These are phyloP conservation scores for Neotoma lepida DNA, from an alignment of 2,113 vertebrate genomes.

Conservation along the genomic window DNA sequence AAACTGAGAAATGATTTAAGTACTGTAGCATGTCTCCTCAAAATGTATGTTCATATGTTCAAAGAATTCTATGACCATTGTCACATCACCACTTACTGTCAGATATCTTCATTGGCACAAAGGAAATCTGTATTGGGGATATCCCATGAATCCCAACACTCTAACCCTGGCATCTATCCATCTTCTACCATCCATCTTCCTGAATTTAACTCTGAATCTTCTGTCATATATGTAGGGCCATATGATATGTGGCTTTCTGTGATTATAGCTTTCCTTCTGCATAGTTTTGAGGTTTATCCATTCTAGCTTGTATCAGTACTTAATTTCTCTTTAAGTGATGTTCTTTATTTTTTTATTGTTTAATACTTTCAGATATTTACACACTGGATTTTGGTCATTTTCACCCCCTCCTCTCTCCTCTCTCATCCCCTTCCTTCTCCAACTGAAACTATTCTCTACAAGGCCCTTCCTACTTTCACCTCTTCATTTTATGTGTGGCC, in stretches of 20 bases:
- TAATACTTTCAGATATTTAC: not conserved
- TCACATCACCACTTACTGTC: not conserved
- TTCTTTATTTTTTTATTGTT: not conserved
- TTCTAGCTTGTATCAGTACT: not conserved
- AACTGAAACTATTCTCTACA: no score
- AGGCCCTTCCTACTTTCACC: not conserved
- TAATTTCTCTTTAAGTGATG: not conserved
- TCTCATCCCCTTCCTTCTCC: not conserved
- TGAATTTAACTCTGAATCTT: not conserved
- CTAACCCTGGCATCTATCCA: not conserved
- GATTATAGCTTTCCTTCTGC: not conserved
- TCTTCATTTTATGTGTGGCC: not conserved
- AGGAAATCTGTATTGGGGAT: not conserved
- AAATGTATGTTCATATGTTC: not conserved
- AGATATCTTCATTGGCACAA: not conserved
- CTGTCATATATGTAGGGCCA: not conserved
- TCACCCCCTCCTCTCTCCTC: not conserved
- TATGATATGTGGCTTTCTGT: not conserved
- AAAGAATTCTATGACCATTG: not conserved
- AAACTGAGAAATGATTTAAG: not conserved
- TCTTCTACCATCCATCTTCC: not conserved
- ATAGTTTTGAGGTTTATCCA: slow-evolving; percentile 6
- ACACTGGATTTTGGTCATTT: not conserved
- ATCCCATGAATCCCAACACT: not conserved
- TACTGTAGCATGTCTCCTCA: not conserved